Conservation (phyloP, 2,113 vertebrate genomes). For the Raja brachyura region DNA sequence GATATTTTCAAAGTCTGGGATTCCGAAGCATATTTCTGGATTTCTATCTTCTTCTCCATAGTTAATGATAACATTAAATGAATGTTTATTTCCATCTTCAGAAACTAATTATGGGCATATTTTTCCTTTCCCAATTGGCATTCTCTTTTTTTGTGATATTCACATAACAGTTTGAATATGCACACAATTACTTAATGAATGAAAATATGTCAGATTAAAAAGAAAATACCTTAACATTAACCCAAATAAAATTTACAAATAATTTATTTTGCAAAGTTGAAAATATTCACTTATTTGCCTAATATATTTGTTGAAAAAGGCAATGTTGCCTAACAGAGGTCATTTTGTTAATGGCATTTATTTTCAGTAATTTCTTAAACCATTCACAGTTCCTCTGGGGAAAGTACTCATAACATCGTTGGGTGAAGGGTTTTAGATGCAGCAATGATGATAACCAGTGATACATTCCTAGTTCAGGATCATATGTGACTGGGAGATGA, state of each 20-base stretch:
- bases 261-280: not conserved
- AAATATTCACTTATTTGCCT: not conserved
- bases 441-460: no score
- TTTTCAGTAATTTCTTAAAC: no score
- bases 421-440: no score
- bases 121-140: constrained; percentile 9
- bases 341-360: not conserved
- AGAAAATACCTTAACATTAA: not conserved
- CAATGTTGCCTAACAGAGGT: not conserved
- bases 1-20: not conserved
- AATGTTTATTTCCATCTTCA: constrained; percentile 26
- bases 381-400: no score
- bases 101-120: constrained; percentile 23
- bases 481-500: no score
- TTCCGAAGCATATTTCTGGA: constrained; percentile 17
- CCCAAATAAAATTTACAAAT: not conserved
- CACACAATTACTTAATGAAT: constrained; percentile 24
- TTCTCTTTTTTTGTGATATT: constrained; percentile 9
- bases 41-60: not conserved
- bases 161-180: not conserved
- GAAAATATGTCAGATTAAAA: constrained; percentile 7
- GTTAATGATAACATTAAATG: constrained; percentile 22
- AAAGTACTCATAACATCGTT: no score
- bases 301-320: no score
- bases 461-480: no score